phyloP scores from a whole-genome alignment of 2,888 invertebrate species.

The Formica aserva region DNA sequence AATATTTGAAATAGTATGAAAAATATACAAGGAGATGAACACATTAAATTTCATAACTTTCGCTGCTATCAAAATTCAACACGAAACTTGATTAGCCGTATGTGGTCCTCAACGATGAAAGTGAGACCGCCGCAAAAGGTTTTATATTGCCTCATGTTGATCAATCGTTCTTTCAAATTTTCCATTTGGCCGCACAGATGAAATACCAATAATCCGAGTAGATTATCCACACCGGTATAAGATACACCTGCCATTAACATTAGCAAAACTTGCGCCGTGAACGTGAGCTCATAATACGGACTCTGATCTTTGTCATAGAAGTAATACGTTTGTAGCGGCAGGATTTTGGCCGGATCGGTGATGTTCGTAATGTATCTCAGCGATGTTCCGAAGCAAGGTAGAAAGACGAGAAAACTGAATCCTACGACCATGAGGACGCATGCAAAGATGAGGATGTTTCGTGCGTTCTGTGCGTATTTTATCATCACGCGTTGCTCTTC shows the following conservation, averaged over 20 bases:
- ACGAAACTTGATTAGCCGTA: slow-evolving; percentile 20
- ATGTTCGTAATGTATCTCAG: too few species aligned
- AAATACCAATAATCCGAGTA: not conserved
- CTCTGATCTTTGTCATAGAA: not conserved
- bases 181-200: slow-evolving; percentile 15
- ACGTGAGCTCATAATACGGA: not conserved
- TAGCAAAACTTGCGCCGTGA: not conserved
- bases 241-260: too few species aligned
- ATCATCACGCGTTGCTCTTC: too few species aligned
- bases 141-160: not conserved
- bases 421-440: too few species aligned
- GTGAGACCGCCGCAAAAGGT: not conserved
- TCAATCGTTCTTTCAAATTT: not conserved
- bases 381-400: too few species aligned
- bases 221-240: not conserved
- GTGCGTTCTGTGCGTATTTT: too few species aligned
- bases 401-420: too few species aligned
- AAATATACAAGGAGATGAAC: too few species aligned
- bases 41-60: too few species aligned
- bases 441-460: too few species aligned
- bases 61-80: too few species aligned
- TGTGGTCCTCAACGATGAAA: not conserved
- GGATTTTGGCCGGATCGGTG: not conserved
- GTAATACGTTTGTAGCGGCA: not conserved
- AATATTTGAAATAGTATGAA: too few species aligned